Conservation (phyloP, 2,888 invertebrate genomes). For the Atrina japonica region DNA sequence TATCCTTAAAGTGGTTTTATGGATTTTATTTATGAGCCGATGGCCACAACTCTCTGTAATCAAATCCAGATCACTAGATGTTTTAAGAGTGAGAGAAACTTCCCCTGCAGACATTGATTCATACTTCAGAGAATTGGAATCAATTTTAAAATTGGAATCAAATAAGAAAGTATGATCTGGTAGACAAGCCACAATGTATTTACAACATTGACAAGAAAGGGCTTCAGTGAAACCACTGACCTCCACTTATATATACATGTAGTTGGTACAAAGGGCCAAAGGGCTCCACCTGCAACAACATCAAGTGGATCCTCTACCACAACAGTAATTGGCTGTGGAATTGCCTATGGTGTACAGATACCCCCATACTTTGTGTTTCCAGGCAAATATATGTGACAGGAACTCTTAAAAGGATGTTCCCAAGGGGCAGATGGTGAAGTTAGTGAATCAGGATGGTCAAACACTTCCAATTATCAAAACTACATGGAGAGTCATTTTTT, state of each 20-base stretch:
- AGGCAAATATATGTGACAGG: not conserved
- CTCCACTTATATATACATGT: constrained; percentile 35
- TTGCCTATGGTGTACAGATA: constrained; percentile 27
- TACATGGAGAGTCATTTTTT: constrained; percentile 37
- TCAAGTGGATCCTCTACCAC: constrained; percentile 25
- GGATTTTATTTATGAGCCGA: constrained; percentile 42
- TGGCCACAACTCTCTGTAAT: constrained; percentile 49
- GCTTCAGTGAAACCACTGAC: constrained; percentile 28
- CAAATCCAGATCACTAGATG: constrained; percentile 29
- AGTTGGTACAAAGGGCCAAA: constrained; percentile 16
- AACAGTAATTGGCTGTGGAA: constrained; percentile 30
- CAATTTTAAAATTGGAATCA: constrained; percentile 37
- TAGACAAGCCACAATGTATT: constrained; percentile 47
- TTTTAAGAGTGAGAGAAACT: constrained; percentile 26
- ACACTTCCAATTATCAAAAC: constrained; percentile 27
- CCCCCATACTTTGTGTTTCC: constrained; percentile 37
- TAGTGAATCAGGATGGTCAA: constrained; percentile 38
- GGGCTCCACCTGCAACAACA: constrained; percentile 32
- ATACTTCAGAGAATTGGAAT: constrained; percentile 43
- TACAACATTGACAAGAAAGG: constrained; percentile 51
- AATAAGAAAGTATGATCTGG: constrained; percentile 41
- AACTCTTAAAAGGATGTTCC: too few relatives aligned
- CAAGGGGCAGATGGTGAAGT: too few relatives aligned
- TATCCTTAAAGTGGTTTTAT: constrained; percentile 43
- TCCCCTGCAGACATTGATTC: constrained; percentile 26